Percentiles rank a stretch among this genome's conserved stretches.
Conservation (phyloP, 2,888 invertebrate species). For the Plemyria rubiginata region DNA sequence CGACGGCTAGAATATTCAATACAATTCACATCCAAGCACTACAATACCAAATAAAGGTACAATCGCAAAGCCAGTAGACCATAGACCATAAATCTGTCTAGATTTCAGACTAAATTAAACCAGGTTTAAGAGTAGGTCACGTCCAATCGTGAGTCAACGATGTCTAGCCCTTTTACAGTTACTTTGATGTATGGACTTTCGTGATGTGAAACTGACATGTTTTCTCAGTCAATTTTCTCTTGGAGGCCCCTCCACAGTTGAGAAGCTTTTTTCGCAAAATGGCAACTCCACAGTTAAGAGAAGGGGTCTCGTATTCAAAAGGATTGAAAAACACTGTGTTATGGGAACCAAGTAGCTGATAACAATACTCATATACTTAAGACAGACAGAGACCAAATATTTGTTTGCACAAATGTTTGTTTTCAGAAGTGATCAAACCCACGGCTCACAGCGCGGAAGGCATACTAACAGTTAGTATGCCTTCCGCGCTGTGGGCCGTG, state of each 20-base stretch:
- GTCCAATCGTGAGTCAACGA: conserved; percentile 36
- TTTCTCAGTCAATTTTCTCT: conserved; percentile 21
- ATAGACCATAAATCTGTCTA: conserved; percentile 39
- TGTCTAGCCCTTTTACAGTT: conserved; percentile 20
- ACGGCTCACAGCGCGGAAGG: too few species aligned
- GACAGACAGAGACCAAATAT: too few species aligned
- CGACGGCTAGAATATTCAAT: not conserved
- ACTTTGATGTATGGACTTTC: conserved; percentile 23
- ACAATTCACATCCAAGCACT: conserved; percentile 1
- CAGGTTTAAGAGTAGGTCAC: conserved; percentile 36
- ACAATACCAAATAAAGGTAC: conserved; percentile 10
- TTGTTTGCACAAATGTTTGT: too few species aligned
- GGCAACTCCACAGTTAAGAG: too few species aligned
- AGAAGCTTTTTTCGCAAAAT: too few species aligned
- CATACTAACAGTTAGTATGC: too few species aligned
- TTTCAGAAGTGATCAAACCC: too few species aligned
- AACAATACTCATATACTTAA: too few species aligned
- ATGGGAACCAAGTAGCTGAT: not conserved
- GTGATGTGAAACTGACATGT: conserved; percentile 21
- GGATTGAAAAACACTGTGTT: too few species aligned
- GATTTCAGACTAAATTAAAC: conserved; percentile 33
- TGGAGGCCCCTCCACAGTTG: too few species aligned
- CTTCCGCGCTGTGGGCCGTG: too few species aligned
- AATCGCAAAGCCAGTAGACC: conserved; percentile 16
- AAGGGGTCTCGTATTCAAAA: too few species aligned